phyloP scores from a whole-genome alignment of 2,888 invertebrate genomes.

The Adineta ricciae region DNA sequence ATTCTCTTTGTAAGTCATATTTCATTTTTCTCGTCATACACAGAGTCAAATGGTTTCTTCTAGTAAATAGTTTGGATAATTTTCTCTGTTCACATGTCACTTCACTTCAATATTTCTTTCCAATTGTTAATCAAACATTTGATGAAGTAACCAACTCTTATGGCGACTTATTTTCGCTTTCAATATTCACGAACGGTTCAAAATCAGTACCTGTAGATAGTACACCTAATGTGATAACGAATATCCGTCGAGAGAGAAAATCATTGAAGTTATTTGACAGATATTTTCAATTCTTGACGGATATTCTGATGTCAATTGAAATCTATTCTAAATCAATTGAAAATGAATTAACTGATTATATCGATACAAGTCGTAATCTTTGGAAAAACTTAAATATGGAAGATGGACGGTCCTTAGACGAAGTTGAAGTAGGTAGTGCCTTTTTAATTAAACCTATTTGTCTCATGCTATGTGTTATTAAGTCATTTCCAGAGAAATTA shows the following conservation, averaged over 20 bases:
- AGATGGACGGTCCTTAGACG: constrained; percentile 6
- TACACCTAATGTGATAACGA: neutral
- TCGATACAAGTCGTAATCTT: neutral
- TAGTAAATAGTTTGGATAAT: neutral
- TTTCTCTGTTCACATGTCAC: neutral
- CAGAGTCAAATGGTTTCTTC: neutral
- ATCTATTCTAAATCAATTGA: neutral
- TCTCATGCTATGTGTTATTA: too few relatives aligned
- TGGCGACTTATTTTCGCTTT: neutral
- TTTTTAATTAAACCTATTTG: too few relatives aligned
- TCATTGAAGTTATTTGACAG: neutral
- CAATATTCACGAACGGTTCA: neutral
- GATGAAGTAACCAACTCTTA: neutral
- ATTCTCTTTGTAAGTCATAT: neutral
- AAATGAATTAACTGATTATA: neutral
- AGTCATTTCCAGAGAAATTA: constrained; percentile 14
- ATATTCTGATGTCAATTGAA: neutral
- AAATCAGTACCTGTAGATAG: neutral
- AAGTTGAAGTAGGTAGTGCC: neutral
- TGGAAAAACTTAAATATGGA: constrained; percentile 16
- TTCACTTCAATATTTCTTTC: neutral
- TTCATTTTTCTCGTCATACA: neutral
- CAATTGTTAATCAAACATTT: neutral
- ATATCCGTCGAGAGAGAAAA: neutral
- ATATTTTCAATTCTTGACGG: neutral